Evolutionary conservation across 2,797 vertebrate species (phyloP).

Genomic region (Hippocampus kuda): DNA sequence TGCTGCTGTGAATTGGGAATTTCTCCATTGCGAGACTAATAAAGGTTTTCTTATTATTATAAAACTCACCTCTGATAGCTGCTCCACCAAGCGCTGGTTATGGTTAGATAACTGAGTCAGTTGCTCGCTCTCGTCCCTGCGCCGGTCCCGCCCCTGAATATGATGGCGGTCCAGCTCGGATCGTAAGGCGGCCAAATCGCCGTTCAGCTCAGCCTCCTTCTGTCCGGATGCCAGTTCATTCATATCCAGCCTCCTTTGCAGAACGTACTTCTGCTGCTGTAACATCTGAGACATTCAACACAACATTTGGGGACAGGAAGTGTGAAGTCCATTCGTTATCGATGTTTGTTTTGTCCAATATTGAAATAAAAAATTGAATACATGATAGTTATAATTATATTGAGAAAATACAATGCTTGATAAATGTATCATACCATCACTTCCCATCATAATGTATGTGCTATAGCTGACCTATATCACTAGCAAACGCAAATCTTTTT

Average conservation of each 20-base stretch:
- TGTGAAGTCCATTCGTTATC: neutral
- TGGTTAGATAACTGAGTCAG: conserved; percentile 66
- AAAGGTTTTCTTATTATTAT: too few species aligned
- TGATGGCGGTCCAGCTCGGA: conserved; percentile 59
- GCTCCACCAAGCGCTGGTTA: conserved; percentile 74
- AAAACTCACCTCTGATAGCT: conserved; percentile 67
- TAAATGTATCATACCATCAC: too few species aligned
- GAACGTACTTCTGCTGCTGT: conserved; percentile 67
- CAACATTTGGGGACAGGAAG: neutral
- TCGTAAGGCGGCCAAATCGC: conserved; percentile 51
- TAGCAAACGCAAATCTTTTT: too few species aligned
- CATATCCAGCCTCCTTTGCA: conserved; percentile 65
- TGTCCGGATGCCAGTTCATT: conserved; percentile 58
- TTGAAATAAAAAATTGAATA: neutral
- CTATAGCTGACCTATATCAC: too few species aligned
- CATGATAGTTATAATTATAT: neutral
- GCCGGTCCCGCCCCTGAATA: conserved; percentile 52
- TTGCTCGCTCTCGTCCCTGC: conserved; percentile 64
- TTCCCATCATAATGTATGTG: too few species aligned
- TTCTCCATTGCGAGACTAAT: too few species aligned
- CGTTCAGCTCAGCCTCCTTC: conserved; percentile 60
- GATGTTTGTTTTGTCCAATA: neutral
- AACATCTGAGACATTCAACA: conserved; percentile 46
- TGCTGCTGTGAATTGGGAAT: too few species aligned
- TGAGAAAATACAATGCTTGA: neutral